phyloP scores from a whole-genome alignment of 1,140 invertebrate genomes.

The Ladona fulva region DNA sequence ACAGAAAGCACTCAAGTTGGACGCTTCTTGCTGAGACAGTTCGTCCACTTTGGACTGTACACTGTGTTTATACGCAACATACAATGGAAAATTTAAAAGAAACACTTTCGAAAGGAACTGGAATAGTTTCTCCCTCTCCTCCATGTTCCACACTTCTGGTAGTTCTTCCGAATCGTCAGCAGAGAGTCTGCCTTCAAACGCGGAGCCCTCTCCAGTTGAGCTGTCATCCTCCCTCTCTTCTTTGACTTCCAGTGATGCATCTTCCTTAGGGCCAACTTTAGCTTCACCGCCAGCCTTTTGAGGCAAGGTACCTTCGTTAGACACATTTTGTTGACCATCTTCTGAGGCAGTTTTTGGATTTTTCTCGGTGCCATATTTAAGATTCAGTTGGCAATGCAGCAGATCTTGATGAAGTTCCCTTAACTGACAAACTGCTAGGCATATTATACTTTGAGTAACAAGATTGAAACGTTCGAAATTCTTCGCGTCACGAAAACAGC shows the following conservation, averaged over 20 bases:
- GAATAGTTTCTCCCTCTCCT: constrained; percentile 68
- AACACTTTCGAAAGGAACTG: constrained; percentile 73
- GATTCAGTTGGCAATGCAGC: constrained; percentile 25
- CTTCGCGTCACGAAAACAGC: constrained; percentile 79
- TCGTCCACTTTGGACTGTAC: constrained; percentile 64
- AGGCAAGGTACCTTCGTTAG: neutral
- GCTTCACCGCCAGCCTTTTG: neutral
- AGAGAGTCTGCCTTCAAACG: neutral
- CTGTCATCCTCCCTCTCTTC: neutral
- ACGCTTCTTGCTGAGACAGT: constrained; percentile 64
- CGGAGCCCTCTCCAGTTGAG: neutral
- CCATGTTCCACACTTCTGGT: constrained; percentile 49
- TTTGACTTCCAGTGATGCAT: neutral
- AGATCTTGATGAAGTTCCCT: constrained; percentile 45
- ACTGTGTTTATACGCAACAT: constrained; percentile 83
- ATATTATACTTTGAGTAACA: constrained; percentile 71
- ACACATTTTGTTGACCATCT: neutral
- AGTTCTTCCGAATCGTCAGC: neutral
- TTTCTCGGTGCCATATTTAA: constrained; percentile 26
- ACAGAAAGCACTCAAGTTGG: constrained; percentile 70
- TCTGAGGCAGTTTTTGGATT: constrained; percentile 30
- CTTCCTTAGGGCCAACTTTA: neutral
- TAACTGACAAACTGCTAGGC: constrained; percentile 60
- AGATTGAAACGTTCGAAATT: constrained; percentile 84
- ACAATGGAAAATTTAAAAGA: constrained; percentile 81